These are phyloP conservation scores for Anastrepha ludens DNA, from an alignment of 1,140 invertebrate species.

Conservation along the genomic window DNA sequence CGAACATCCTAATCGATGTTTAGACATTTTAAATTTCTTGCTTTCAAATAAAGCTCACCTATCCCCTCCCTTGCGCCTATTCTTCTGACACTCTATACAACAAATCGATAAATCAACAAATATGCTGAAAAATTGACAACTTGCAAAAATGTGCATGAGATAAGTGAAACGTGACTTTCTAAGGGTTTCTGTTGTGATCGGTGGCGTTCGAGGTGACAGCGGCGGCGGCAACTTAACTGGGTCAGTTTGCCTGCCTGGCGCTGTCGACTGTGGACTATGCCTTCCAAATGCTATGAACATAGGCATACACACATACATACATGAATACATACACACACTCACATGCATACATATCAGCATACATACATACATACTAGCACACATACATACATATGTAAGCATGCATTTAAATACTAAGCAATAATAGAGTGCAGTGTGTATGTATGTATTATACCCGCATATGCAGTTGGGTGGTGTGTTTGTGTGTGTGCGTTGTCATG, in stretches of 20 bases:
- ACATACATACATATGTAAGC: constrained; percentile 31
- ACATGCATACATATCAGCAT: neutral
- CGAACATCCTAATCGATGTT: no score
- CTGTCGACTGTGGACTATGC: neutral
- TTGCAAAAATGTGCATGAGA: constrained; percentile 35
- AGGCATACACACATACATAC: constrained; percentile 47
- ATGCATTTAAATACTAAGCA: constrained; percentile 25
- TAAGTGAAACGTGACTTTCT: constrained; percentile 52
- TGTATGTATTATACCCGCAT: neutral
- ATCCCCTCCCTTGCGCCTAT: neutral
- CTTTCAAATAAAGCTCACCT: neutral
- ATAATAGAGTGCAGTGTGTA: neutral
- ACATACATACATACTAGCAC: constrained; percentile 1
- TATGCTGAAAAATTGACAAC: constrained; percentile 45
- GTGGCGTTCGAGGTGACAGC: neutral
- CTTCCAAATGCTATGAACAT: constrained; percentile 5
- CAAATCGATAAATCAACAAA: constrained; percentile 48
- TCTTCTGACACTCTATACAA: neutral
- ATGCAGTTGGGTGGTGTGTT: neutral
- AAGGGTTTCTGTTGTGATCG: constrained; percentile 16
- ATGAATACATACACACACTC: neutral
- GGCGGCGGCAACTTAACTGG: constrained; percentile 23
- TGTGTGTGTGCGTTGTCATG: neutral
- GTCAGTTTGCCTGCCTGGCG: constrained; percentile 38
- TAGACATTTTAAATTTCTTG: no score